Evolutionary conservation across 2,888 invertebrate genomes (phyloP), one percentile per base, ranked within the genome.

Genomic region (Acrobasis repandana): DNA sequence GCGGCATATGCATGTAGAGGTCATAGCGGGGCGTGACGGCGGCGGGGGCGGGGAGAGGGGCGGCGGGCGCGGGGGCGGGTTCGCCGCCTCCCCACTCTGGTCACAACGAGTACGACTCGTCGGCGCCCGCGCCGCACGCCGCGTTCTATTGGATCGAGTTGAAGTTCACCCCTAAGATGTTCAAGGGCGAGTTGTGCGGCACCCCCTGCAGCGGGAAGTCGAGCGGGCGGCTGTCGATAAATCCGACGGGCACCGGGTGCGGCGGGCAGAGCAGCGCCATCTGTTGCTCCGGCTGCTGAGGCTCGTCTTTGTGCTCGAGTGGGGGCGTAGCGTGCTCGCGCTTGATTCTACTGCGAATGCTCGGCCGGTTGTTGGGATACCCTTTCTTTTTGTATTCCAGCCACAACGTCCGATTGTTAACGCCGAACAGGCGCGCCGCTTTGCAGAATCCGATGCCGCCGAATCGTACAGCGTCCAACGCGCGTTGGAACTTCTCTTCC

Each of bases 381-480:
- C 97, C 97, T 51, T 96, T 94, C 82, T 96, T 96, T 77, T 96
- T 96, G 80, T 96, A 97, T 78, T 97, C 97, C 47, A 97, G 88
- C 97, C 97, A 97, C 2, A 97, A 89, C 0, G 97, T 97, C 61
- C 97, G 93, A 85, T 97, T 97, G 85, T 97, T 97, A 15, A 97
- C 96, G 36, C 97, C 97, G 82, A 96, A 97, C 88, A 96, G 94
- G 58, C 96, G 93, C 0, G 97, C 97, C 9, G 97, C 97, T 76
- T 96, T 96, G 84, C 97, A 97, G 85, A 97, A 97, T 1, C 97
- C 97, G 70, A 97, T 96, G 47, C 96, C 96, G 20, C 97, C 97
- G 75, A 95, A 95, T 65, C 96, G 93, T 0, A 97, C 97, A 0
- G 96, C 97, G 77, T 97, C 96, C 57, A 97, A 86, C 0, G 97